These are phyloP conservation scores for Nothobranchius kuhntae DNA, from an alignment of 2,113 vertebrate genomes.

Conservation along the genomic window DNA sequence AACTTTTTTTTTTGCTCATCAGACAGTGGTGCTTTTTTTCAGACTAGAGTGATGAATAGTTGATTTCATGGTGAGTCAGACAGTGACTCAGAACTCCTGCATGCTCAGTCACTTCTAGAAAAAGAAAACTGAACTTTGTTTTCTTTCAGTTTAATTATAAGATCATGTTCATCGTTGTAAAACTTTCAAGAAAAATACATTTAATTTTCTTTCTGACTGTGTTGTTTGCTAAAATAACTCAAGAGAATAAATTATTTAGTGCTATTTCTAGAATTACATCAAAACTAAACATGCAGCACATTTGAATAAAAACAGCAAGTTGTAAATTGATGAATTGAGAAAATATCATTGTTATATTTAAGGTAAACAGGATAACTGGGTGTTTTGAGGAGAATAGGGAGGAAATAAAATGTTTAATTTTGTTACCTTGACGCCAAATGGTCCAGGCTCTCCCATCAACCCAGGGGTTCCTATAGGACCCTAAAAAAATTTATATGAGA, in stretches of 20 bases:
- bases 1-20: neutral
- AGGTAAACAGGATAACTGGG: too few species aligned
- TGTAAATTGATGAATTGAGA: neutral
- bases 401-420: neutral
- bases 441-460: conserved; percentile 54
- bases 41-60: too few species aligned
- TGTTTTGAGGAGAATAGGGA: too few species aligned
- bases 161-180: neutral
- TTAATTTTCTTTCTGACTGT: too few species aligned
- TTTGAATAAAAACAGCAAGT: too few species aligned
- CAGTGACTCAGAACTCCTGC: too few species aligned
- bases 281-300: too few species aligned
- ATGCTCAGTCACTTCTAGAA: neutral
- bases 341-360: neutral
- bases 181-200: neutral
- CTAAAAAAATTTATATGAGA: conserved; percentile 21
- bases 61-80: too few species aligned
- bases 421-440: conserved; percentile 71
- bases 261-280: too few species aligned
- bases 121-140: neutral
- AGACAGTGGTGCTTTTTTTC: too few species aligned
- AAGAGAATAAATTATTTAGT: too few species aligned
- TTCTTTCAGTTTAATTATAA: neutral
- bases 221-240: too few species aligned
- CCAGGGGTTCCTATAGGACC: conserved; percentile 65